phyloP scores from a whole-genome alignment of 2,888 invertebrate species.

The Drosophila testacea region DNA sequence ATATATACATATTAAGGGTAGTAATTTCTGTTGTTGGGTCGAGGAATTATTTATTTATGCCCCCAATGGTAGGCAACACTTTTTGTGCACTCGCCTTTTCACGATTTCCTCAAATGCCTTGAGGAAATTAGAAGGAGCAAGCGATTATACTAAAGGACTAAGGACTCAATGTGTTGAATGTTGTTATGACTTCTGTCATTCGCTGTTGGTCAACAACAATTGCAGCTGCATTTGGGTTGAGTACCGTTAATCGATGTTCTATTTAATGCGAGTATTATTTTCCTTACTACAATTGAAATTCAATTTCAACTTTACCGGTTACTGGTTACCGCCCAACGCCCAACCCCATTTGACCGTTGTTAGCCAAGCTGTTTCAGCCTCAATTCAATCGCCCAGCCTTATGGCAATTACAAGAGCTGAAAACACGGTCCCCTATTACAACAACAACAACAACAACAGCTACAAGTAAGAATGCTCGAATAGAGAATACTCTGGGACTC shows the following conservation, averaged over 20 bases:
- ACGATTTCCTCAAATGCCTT: background rate
- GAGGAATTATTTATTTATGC: slow-evolving; percentile 56
- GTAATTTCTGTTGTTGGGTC: background rate
- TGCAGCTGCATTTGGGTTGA: slow-evolving; percentile 12
- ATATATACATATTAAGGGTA: background rate
- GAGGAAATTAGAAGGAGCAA: background rate
- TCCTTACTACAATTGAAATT: slow-evolving; percentile 3
- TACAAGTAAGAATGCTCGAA: background rate
- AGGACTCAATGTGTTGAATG: background rate
- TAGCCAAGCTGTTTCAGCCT: slow-evolving; percentile 56
- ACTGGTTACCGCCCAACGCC: background rate
- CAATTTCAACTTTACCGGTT: background rate
- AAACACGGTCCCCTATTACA: slow-evolving; percentile 25
- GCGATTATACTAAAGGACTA: background rate
- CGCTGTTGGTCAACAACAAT: background rate
- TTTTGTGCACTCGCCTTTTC: slow-evolving; percentile 17
- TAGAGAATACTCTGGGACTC: background rate
- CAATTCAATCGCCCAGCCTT: slow-evolving; percentile 21
- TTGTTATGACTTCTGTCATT: slow-evolving; percentile 13
- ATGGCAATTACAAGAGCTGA: slow-evolving; percentile 23
- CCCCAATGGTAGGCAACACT: slow-evolving; percentile 23
- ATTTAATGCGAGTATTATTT: background rate
- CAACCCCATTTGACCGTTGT: slow-evolving; percentile 29
- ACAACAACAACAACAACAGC: slow-evolving; percentile 10
- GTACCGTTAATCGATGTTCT: background rate